These are phyloP conservation scores for Heliocidaris tuberculata DNA, from an alignment of 35 echinoderm and acorn worm genomes.

Conservation along the genomic window DNA sequence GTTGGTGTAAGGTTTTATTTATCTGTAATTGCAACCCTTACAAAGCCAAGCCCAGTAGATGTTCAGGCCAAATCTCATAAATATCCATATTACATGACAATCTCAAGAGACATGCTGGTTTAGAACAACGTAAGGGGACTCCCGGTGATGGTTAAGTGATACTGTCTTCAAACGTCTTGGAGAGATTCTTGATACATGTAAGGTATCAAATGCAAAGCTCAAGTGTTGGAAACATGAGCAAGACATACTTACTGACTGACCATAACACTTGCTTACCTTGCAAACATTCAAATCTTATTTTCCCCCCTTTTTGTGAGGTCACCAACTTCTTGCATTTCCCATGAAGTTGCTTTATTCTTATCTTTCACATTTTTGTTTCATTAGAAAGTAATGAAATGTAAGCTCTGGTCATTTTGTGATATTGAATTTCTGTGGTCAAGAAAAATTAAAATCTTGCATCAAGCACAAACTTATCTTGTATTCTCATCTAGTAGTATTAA, in stretches of 20 bases:
- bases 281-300: not conserved
- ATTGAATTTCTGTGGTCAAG: not conserved
- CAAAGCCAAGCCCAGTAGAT: not conserved
- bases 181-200: not conserved
- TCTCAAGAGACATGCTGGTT: not conserved
- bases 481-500: not conserved
- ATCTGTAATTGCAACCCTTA: slow-evolving; percentile 3
- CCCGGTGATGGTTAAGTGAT: not conserved
- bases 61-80: not conserved
- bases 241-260: not conserved
- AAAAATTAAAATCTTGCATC: not conserved
- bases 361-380: not conserved
- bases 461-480: not conserved
- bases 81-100: slow-evolving; percentile 13
- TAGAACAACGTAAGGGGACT: not conserved
- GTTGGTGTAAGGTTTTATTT: not conserved
- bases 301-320: not conserved
- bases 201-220: not conserved
- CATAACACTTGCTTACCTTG: not conserved
- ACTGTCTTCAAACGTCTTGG: not conserved
- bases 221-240: not conserved
- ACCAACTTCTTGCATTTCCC: not conserved
- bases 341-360: not conserved
- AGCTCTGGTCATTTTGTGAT: not conserved
- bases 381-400: not conserved